A percentile compares a stretch with the other conserved stretches of the same genome.
Evolutionary conservation across 92 coral and sea anemone genomes (phyloP).

Genomic region (Zoanthus solanderi): DNA sequence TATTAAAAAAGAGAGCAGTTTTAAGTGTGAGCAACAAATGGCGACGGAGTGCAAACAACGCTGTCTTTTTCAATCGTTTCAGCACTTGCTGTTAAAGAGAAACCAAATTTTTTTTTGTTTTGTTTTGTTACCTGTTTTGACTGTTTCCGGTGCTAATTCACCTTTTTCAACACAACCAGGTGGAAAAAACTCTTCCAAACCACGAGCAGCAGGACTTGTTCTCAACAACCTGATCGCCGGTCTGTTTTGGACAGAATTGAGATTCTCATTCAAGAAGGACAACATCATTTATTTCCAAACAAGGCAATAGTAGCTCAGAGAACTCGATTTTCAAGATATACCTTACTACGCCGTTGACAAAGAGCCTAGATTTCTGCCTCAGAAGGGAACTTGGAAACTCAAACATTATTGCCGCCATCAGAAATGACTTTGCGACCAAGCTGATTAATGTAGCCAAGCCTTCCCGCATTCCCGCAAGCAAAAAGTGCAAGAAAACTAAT

Average conservation of each 20-base stretch:
- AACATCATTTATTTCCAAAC: neutral
- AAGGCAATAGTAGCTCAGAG: neutral
- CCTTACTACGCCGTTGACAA: conserved; percentile 22
- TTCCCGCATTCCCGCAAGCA: neutral
- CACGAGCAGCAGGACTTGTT: conserved; percentile 60
- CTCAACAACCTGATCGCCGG: conserved; percentile 52
- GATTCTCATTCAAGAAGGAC: neutral
- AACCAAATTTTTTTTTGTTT: neutral
- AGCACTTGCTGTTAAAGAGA: neutral
- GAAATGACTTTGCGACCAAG: neutral
- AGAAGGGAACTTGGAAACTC: conserved; percentile 12
- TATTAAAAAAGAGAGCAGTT: no score
- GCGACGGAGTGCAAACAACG: no score
- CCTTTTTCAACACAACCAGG: conserved; percentile 85
- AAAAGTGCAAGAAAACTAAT: no score
- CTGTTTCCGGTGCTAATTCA: conserved; percentile 88
- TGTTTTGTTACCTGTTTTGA: conserved; percentile 78
- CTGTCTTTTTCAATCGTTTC: neutral
- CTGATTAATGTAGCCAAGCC: neutral
- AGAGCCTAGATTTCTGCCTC: conserved; percentile 18
- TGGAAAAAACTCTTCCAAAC: conserved; percentile 95
- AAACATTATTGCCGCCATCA: conserved; percentile 50
- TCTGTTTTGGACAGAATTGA: neutral
- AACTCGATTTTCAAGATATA: neutral
- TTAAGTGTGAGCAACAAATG: no score